phyloP scores from a whole-genome alignment of 2,888 invertebrate genomes.

The Xestia xanthographa region DNA sequence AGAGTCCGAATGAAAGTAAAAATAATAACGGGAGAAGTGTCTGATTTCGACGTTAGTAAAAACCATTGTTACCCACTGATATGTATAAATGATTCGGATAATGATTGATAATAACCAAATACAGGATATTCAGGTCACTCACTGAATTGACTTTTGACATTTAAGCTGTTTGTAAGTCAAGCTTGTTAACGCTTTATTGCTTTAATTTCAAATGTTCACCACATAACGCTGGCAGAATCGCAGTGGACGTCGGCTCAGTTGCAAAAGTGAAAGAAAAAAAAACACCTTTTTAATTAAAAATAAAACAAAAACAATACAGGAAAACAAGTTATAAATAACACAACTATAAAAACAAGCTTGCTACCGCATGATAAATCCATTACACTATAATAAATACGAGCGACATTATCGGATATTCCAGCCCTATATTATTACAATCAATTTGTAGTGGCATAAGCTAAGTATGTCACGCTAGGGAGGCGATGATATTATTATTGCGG shows the following conservation, averaged over 20 bases:
- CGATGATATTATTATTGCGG: slow-evolving; percentile 35
- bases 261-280: neutral
- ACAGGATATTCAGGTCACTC: too few relatives aligned
- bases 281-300: neutral
- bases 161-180: too few relatives aligned
- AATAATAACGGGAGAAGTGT: too few relatives aligned
- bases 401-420: slow-evolving; percentile 32
- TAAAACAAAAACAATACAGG: neutral
- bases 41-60: too few relatives aligned
- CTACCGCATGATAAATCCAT: slow-evolving; percentile 26
- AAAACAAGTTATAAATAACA: neutral
- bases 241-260: neutral
- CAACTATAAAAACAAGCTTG: neutral
- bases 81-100: too few relatives aligned
- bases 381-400: slow-evolving; percentile 25
- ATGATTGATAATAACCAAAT: too few relatives aligned
- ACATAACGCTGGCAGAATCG: neutral
- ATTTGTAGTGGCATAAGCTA: slow-evolving; percentile 61
- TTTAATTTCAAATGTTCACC: neutral
- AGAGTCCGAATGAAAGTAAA: too few relatives aligned
- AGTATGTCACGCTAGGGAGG: slow-evolving; percentile 44
- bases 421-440: slow-evolving; percentile 41
- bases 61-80: too few relatives aligned
- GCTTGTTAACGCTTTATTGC: neutral
- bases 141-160: too few relatives aligned